phyloP scores from a whole-genome alignment of 2,113 vertebrate genomes.

The Psilopsiagon aymara region DNA sequence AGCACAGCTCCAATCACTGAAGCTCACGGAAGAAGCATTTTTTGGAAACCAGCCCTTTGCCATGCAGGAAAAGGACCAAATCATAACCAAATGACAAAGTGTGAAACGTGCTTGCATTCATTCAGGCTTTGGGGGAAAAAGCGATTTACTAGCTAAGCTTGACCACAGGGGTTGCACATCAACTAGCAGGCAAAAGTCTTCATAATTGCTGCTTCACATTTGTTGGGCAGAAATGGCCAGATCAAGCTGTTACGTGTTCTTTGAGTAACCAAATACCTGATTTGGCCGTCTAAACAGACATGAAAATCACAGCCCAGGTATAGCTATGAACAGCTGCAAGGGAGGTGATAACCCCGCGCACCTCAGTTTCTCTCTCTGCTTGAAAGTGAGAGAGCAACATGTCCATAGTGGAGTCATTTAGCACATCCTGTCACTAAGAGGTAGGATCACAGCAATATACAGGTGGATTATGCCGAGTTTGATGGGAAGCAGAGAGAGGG shows the following conservation, averaged over 20 bases:
- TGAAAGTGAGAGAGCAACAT: neutral
- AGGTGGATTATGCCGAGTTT: neutral
- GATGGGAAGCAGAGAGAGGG: neutral
- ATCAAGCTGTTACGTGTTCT: neutral
- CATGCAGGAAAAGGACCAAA: slow-evolving; percentile 1
- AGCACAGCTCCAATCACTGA: neutral
- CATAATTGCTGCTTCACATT: neutral
- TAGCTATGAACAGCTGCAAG: neutral
- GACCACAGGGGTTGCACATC: neutral
- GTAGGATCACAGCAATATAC: too few species aligned
- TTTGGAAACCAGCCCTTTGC: neutral
- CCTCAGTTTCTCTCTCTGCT: neutral
- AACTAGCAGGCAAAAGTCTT: neutral
- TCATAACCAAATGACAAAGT: neutral
- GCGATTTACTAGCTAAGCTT: neutral
- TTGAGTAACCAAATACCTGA: neutral
- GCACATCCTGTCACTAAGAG: neutral
- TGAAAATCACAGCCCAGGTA: neutral
- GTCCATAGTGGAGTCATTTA: neutral
- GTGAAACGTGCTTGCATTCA: neutral
- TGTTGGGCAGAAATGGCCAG: neutral
- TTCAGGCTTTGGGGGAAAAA: neutral
- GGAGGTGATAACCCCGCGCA: neutral
- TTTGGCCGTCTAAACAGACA: neutral
- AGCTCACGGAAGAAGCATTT: neutral